phyloP scores from a whole-genome alignment of 2,113 vertebrate species.

The Hydrolagus affinis region DNA sequence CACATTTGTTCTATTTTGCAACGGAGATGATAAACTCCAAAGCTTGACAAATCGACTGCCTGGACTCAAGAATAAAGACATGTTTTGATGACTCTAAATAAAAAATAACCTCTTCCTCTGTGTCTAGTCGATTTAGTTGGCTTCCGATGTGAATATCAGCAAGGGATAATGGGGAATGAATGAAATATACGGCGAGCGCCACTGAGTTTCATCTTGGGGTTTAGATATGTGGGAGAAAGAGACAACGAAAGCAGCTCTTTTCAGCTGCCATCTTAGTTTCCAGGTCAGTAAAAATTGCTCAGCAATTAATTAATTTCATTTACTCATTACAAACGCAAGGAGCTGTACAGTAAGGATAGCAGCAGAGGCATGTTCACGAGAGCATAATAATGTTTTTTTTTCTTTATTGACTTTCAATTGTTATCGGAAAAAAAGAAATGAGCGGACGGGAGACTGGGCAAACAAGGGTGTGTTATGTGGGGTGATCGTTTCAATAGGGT shows the following conservation, averaged over 20 bases:
- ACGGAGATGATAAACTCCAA: neutral
- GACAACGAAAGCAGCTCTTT: conserved; percentile 3
- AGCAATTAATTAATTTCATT: conserved; percentile 32
- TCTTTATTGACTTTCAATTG: neutral
- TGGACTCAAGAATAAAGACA: neutral
- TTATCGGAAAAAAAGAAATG: neutral
- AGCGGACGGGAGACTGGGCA: neutral
- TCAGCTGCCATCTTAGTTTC: conserved; percentile 25
- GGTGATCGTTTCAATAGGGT: neutral
- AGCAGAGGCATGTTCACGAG: neutral
- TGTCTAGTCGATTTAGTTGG: neutral
- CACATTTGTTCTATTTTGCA: neutral
- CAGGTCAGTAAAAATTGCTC: conserved; percentile 33
- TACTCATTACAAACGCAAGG: conserved; percentile 14
- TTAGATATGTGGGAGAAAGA: neutral
- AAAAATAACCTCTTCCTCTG: neutral
- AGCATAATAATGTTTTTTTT: neutral
- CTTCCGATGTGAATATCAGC: neutral
- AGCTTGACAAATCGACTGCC: neutral
- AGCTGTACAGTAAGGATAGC: conserved; percentile 12
- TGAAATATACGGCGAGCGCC: neutral
- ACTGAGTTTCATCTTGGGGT: neutral
- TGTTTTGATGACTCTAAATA: neutral
- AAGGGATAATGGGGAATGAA: neutral
- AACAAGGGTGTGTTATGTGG: too few species aligned